These are phyloP conservation scores for Oryzias woworae DNA, from an alignment of 2,113 vertebrate species.

Conservation along the genomic window DNA sequence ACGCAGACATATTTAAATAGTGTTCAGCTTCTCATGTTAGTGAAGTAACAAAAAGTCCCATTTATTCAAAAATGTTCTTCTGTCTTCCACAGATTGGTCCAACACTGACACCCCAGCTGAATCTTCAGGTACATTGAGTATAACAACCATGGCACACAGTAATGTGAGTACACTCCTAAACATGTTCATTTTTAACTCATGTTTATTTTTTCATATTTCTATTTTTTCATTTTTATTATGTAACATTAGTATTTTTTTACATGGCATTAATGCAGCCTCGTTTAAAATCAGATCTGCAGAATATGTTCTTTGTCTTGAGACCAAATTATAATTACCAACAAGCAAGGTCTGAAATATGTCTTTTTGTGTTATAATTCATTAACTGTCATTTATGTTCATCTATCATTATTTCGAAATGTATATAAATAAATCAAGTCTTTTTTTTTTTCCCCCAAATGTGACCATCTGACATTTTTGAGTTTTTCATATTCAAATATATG, in stretches of 20 bases:
- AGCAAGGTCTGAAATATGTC: not conserved
- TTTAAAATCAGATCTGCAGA: not conserved
- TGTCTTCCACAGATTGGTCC: conserved; percentile 29
- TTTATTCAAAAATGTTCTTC: not conserved
- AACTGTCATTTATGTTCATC: not conserved
- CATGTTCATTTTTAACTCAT: not conserved
- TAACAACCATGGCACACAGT: conserved; percentile 69
- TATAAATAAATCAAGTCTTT: no score
- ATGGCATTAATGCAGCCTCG: not conserved
- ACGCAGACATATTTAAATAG: not conserved
- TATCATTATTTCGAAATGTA: not conserved
- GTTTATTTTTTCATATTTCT: not conserved
- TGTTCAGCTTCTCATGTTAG: not conserved
- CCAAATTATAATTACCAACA: not conserved
- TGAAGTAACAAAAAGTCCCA: not conserved
- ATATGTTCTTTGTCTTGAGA: conserved; percentile 10
- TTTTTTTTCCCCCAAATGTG: no score
- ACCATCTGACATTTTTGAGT: no score
- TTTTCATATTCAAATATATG: no score
- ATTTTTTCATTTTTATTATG: no score
- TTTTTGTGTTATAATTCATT: not conserved
- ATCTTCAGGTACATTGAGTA: conserved; percentile 37
- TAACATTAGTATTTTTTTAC: not conserved
- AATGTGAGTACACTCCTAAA: conserved; percentile 61
- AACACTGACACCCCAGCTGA: conserved; percentile 45